Conservation (phyloP, 2,888 invertebrate genomes). For the Cheilosia pagana region DNA sequence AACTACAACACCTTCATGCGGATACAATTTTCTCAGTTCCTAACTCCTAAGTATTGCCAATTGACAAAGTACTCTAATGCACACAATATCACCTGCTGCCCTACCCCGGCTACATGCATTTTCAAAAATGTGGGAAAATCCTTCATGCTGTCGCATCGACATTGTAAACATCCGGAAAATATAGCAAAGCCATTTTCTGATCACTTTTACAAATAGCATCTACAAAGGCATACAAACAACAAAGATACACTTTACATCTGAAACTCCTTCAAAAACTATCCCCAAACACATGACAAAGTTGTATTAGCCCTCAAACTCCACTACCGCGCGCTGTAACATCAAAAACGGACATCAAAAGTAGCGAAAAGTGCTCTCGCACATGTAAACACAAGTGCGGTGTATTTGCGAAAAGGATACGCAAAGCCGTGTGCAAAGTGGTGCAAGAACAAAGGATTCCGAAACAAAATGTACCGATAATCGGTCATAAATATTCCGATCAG, state of each 20-base stretch:
- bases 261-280: slow-evolving; percentile 58
- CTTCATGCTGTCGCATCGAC: slow-evolving; percentile 19
- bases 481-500: slow-evolving; percentile 73
- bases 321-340: slow-evolving; percentile 17
- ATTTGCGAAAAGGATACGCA: slow-evolving; percentile 60
- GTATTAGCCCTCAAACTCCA: slow-evolving; percentile 29
- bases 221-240: slow-evolving; percentile 12
- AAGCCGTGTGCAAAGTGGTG: slow-evolving; percentile 60
- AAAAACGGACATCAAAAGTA: slow-evolving; percentile 52
- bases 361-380: slow-evolving; percentile 50
- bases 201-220: slow-evolving; percentile 27
- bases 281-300: slow-evolving; percentile 58
- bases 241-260: slow-evolving; percentile 42
- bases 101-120: neutral
- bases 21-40: too few species aligned
- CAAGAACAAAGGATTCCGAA: slow-evolving; percentile 68
- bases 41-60: too few species aligned
- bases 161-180: slow-evolving; percentile 16
- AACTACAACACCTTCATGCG: too few species aligned
- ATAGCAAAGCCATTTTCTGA: neutral
- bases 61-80: too few species aligned
- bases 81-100: too few species aligned
- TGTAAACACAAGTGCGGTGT: slow-evolving; percentile 58
- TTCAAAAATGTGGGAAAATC: slow-evolving; percentile 23
- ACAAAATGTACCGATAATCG: slow-evolving; percentile 69